Conservation (phyloP, 2,888 invertebrate species). For the Peribatodes rhomboidaria region DNA sequence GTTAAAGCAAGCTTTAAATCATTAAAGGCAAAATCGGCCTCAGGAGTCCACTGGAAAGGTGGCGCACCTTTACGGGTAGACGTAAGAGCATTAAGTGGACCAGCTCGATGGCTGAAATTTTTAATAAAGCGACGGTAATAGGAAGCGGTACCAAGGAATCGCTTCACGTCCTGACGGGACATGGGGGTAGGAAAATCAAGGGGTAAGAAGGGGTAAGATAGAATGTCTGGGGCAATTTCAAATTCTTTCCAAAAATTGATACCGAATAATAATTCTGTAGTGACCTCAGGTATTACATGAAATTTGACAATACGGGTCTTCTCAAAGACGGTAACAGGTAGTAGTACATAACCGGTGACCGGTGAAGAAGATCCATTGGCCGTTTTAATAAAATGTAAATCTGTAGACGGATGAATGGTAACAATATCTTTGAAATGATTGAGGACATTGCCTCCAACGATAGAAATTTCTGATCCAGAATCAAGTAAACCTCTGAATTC, state of each 20-base stretch:
- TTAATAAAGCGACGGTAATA: background rate
- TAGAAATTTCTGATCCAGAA: background rate
- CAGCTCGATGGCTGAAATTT: background rate
- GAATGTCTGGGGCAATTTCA: background rate
- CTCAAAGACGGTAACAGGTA: background rate
- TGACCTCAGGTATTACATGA: background rate
- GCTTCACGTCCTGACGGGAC: background rate
- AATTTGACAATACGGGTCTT: background rate
- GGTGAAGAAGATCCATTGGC: background rate
- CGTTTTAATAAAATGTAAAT: background rate
- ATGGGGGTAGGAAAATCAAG: constrained; percentile 1
- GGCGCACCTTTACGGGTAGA: too few relatives aligned
- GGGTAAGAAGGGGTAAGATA: background rate
- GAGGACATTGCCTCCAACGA: background rate
- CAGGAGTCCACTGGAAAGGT: background rate
- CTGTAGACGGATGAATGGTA: background rate
- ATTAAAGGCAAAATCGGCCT: background rate
- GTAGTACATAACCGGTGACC: background rate
- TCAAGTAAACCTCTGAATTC: background rate
- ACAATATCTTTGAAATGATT: background rate
- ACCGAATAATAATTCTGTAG: background rate
- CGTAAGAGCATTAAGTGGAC: too few relatives aligned
- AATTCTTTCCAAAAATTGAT: constrained; percentile 7
- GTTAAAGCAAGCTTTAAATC: too few relatives aligned
- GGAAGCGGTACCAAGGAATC: too few relatives aligned